phyloP scores from a whole-genome alignment of 2,888 invertebrate genomes.

The Eristalis arbustorum region DNA sequence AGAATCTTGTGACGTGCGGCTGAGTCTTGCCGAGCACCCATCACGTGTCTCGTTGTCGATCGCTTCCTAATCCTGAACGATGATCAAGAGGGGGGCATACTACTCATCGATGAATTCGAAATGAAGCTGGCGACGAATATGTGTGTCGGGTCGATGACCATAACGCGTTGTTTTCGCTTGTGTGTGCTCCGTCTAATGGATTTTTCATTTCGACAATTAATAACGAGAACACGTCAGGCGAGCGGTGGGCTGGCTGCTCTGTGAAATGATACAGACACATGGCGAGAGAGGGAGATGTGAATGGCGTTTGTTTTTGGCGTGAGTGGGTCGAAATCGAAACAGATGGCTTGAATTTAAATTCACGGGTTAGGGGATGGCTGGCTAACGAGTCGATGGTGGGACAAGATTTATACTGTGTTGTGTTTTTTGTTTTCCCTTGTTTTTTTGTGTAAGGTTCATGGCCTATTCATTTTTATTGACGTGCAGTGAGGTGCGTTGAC shows the following conservation, averaged over 20 bases:
- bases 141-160: conserved; percentile 8
- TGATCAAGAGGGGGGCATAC: not conserved
- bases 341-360: not conserved
- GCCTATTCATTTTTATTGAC: not conserved
- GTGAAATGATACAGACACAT: not conserved
- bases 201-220: conserved; percentile 10
- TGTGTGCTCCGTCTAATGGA: not conserved
- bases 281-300: not conserved
- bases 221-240: not conserved
- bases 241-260: not conserved
- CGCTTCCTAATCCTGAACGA: not conserved
- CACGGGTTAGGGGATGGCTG: not conserved
- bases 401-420: not conserved
- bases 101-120: not conserved
- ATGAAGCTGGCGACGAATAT: not conserved
- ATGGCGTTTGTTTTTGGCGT: not conserved
- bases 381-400: not conserved
- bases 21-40: not conserved
- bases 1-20: not conserved
- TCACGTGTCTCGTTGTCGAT: not conserved
- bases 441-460: not conserved
- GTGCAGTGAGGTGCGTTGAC: too few relatives aligned
- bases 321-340: not conserved
- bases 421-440: too few relatives aligned
- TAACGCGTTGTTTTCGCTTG: not conserved